Conservation (phyloP, 2,113 vertebrate species). For the Neodon shergylaensis region DNA sequence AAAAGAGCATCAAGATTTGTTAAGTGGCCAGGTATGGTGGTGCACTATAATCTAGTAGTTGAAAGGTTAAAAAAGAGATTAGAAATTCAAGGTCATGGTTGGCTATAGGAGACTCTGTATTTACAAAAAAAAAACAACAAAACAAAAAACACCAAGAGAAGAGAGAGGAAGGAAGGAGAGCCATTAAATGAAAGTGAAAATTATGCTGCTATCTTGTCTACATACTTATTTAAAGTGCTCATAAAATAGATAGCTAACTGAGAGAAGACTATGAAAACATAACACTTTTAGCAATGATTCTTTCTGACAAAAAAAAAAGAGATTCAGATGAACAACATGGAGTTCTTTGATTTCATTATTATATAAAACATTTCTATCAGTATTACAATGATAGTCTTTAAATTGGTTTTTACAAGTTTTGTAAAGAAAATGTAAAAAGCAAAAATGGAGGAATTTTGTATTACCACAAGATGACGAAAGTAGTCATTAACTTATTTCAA, state of each 20-base stretch:
- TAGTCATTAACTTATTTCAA: neutral
- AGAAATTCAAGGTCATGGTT: neutral
- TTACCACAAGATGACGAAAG: constrained; percentile 18
- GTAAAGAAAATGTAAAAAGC: neutral
- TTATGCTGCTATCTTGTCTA: neutral
- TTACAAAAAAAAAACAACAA: neutral
- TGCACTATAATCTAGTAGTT: neutral
- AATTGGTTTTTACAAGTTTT: constrained; percentile 22
- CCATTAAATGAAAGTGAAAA: neutral
- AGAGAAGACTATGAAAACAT: neutral
- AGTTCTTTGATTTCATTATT: neutral
- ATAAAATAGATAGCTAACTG: neutral
- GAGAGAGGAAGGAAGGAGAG: neutral
- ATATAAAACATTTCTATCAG: neutral
- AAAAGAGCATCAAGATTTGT: neutral
- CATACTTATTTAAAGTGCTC: constrained; percentile 20
- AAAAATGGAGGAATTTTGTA: neutral
- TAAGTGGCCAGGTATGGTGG: neutral
- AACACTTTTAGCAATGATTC: neutral
- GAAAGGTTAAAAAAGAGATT: neutral
- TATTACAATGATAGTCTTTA: neutral
- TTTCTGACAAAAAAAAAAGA: constrained; percentile 24
- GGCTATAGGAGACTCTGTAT: neutral
- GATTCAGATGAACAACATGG: neutral
- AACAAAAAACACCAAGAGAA: neutral